A percentile compares a stretch with the other conserved stretches of the same genome.
Evolutionary conservation across 37 sponge, comb jelly and placozoan genomes (phyloP).

Genomic region (Tethya wilhelma): DNA sequence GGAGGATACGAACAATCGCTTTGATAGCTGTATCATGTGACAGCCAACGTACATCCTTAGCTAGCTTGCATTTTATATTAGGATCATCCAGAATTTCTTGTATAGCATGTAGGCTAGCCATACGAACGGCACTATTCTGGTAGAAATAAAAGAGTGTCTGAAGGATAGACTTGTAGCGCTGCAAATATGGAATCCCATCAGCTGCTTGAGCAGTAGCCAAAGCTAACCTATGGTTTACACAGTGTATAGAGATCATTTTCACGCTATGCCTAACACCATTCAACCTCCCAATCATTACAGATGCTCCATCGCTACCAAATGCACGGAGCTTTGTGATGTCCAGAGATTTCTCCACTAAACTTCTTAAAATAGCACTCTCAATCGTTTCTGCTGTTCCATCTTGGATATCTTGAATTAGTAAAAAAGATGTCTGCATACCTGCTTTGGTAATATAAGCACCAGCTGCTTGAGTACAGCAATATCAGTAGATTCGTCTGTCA

Average conservation of each 20-base stretch:
- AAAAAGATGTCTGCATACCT: conserved; percentile 27
- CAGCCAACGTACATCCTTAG: conserved; percentile 52
- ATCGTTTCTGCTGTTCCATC: conserved; percentile 48
- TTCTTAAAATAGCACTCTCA: conserved; percentile 26
- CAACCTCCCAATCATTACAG: conserved; percentile 54
- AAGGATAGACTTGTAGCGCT: conserved; percentile 31
- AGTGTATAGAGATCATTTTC: conserved; percentile 48
- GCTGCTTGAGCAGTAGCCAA: conserved; percentile 52
- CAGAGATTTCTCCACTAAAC: conserved; percentile 29
- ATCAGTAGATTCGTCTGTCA: conserved; percentile 54
- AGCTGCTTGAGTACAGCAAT: conserved; percentile 48
- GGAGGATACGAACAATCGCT: conserved; percentile 33
- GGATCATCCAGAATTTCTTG: conserved; percentile 51
- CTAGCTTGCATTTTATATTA: conserved; percentile 27
- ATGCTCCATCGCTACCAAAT: conserved; percentile 64
- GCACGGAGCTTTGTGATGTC: conserved; percentile 26
- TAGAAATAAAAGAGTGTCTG: conserved; percentile 38
- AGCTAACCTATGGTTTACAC: conserved; percentile 59
- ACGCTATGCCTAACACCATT: conserved; percentile 47
- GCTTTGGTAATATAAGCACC: conserved; percentile 27
- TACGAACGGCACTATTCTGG: conserved; percentile 52
- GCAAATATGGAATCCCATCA: conserved; percentile 41
- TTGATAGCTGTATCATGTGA: conserved; percentile 43
- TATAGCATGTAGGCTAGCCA: conserved; percentile 45
- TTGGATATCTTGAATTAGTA: conserved; percentile 31